Base-by-base conservation (phyloP, 1,140 invertebrate species). In the Anagrus nilaparvatae region DNA sequence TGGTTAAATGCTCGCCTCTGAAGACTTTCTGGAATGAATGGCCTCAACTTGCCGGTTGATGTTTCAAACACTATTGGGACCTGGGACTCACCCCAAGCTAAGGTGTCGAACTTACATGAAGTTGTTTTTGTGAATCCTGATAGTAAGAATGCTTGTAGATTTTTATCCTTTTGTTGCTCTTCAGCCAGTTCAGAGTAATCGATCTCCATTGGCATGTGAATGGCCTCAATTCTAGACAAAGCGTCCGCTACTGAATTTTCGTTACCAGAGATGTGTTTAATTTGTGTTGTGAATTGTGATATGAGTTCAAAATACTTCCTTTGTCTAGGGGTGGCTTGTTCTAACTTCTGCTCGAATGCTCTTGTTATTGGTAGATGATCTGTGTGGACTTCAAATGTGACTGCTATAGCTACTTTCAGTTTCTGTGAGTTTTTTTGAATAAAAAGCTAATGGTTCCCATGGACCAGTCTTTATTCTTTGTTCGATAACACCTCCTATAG, bases 231-330 rank as follows among this genome's bases (percentile, higher is more conserved):
- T 2, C 25, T n/a, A 0, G 25, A 39, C 12, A 28, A 18, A n/a
- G 37, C 7, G 10, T 27, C 37, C 7, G 37, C 37, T 8, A 39
- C 37, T n/a, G 25, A 5, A 28, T 27, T 39, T 6, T 39, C 24
- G 12, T 14, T 14, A 19, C 37, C 37, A 16, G 14, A 7, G 9
- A 39, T 16, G 33, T 35, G 10, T 12, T 39, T 6, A 10, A 39
- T 39, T 8, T 27, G 5, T 6, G 33, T 35, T 14, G 33, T 19
- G 10, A 32, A 32, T 16, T 32, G 6, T 16, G 30, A 6, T 8
- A 21, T 21, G 6, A n/a, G 13, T n/a, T 6, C 5, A 7, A 35
- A 19, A 6, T 35, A 17, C 10, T 16, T 18, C 13, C 8, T n/a
- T 27, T 27, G 20, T 14, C 7, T 12, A n/a, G 23, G 10, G 5